Evolutionary conservation across 2,797 vertebrate species (phyloP), one percentile per base, ranked within the genome.

Genomic region (Acanthornis magna): DNA sequence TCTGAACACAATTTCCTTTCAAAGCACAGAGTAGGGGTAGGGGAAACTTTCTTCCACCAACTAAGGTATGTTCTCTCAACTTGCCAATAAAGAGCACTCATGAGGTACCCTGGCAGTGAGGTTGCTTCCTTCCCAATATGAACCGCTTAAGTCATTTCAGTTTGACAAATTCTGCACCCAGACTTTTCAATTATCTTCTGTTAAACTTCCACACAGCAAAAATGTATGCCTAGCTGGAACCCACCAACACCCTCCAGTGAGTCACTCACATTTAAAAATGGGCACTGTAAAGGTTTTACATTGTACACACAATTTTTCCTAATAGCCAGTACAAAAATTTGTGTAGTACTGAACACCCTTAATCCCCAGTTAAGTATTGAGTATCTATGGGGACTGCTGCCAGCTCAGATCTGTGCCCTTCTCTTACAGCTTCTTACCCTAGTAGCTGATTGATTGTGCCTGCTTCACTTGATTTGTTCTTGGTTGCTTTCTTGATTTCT

Each of bases 401-500:
- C 25, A 57, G n/a, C 77, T 60, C 78, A 74, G 51, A 78, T 40
- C 68, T 72, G 47, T 85, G 63, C 48, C 19, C 40, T 75, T 66
- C 62, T 77, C 72, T 85, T 80, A 65, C 14, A 77, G 65, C 61
- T 80, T 80, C 88, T 92, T 54, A 68, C 61, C 92, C 47, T 50
- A 93, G 89, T 2, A 2, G 70, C 76, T 92, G 94, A 95, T 61
- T 91, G 91, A 96, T 91, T 82, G 71, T 27, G 40, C 54, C 61
- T 89, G 79, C 66, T 88, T 85, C 82, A 51, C 58, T 75, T 74
- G 77, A 91, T 89, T 94, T 89, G 79, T 81, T 92, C 94, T 91
- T 68, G 58, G 75, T 89, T 89, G 57, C 66, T 88, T 83, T 67
- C 89, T 92, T 93, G 82, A 95, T 89, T 95, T 95, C 66, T 50